A percentile compares a stretch with the other conserved stretches of the same genome.
phyloP scores from a whole-genome alignment of 1,140 invertebrate genomes.

The Cryptotermes secundus region DNA sequence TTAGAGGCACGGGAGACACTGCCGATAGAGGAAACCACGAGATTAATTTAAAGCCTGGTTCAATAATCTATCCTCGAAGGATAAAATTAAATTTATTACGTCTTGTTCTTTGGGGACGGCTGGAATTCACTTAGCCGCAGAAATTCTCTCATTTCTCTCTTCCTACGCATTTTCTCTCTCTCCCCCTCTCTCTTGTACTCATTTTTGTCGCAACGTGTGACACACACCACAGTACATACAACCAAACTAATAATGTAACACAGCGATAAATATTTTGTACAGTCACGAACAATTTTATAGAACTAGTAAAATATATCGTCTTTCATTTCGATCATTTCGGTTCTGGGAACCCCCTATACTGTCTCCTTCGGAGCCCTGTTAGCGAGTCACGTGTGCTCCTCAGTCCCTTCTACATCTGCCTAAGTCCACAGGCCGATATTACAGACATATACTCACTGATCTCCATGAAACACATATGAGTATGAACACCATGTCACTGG shows the following conservation, averaged over 20 bases:
- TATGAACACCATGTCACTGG: too few species aligned
- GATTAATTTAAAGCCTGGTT: conserved; percentile 17
- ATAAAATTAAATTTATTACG: conserved; percentile 18
- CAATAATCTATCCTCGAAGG: conserved; percentile 9
- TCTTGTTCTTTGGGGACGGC: not conserved
- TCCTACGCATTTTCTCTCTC: not conserved
- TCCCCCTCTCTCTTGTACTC: not conserved
- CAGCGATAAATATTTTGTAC: not conserved
- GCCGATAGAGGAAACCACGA: not conserved
- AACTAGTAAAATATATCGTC: too few species aligned
- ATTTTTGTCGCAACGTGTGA: not conserved
- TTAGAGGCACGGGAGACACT: not conserved
- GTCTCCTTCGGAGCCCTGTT: too few species aligned
- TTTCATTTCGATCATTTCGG: too few species aligned
- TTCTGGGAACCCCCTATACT: too few species aligned
- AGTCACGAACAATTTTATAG: not conserved
- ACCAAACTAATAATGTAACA: not conserved
- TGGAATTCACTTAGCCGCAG: conserved; percentile 14
- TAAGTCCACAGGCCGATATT: too few species aligned
- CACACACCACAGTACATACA: not conserved
- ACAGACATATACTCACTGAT: too few species aligned
- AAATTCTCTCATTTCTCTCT: conserved; percentile 16
- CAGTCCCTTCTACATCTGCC: too few species aligned
- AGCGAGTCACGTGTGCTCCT: too few species aligned
- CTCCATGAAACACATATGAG: too few species aligned